phyloP scores from a whole-genome alignment of 2,797 vertebrate genomes.

The Gymnoscopelus braueri region DNA sequence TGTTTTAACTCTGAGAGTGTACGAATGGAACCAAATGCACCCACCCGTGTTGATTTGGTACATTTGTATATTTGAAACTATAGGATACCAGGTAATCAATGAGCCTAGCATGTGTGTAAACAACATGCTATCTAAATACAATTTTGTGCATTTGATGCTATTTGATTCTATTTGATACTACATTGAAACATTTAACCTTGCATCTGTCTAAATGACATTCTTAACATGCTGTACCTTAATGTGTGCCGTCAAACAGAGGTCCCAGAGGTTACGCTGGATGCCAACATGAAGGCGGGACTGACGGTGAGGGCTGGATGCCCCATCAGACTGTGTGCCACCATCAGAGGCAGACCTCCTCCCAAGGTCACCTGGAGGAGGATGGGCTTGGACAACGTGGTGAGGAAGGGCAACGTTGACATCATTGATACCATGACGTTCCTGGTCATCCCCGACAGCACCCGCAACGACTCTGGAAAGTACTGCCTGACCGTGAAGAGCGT shows the following conservation, averaged over 20 bases:
- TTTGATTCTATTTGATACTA: no score
- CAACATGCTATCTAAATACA: no score
- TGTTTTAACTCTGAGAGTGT: no score
- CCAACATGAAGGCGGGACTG: slow-evolving; percentile 91
- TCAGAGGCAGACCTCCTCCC: slow-evolving; percentile 93
- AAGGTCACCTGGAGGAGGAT: slow-evolving; percentile 94
- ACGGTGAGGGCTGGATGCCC: slow-evolving; percentile 95
- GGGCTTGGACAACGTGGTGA: slow-evolving; percentile 95
- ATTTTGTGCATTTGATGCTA: not conserved
- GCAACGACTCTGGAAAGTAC: slow-evolving; percentile 97
- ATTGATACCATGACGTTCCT: slow-evolving; percentile 99
- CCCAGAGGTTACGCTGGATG: slow-evolving; percentile 94
- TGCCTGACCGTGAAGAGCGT: slow-evolving; percentile 89
- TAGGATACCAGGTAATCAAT: no score
- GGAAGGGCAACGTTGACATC: slow-evolving; percentile 94
- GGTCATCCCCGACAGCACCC: slow-evolving; percentile 93
- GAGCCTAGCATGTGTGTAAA: no score
- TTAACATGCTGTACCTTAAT: no score
- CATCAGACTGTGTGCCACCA: slow-evolving; percentile 93
- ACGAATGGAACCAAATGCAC: no score
- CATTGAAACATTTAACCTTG: no score
- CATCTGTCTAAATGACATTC: no score
- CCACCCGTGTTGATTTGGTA: no score
- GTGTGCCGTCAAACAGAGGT: slow-evolving; percentile 81
- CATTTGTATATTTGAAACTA: no score